A percentile compares a stretch with the other conserved stretches of the same genome.
These are phyloP conservation scores for Magallana ariakensis DNA, from an alignment of 1,140 invertebrate species.

Conservation along the genomic window DNA sequence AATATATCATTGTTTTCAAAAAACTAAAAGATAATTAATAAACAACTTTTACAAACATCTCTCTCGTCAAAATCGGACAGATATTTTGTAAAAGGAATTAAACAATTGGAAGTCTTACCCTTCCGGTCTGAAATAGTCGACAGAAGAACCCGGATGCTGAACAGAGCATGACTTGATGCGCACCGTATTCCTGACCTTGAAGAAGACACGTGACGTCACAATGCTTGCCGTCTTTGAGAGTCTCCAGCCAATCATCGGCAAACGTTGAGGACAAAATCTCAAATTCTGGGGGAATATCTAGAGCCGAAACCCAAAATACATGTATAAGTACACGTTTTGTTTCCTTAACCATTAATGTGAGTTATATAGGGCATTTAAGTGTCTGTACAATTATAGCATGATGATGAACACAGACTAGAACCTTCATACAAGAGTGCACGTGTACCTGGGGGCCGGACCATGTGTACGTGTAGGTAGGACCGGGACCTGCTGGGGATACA, in stretches of 20 bases:
- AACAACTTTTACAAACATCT: too few relatives aligned
- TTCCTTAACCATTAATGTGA: too few relatives aligned
- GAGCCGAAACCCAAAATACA: not conserved
- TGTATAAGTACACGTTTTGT: too few relatives aligned
- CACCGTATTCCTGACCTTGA: conserved; percentile 62
- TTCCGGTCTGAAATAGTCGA: conserved; percentile 58
- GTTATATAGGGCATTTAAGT: too few relatives aligned
- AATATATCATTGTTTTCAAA: too few relatives aligned
- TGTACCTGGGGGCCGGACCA: not conserved
- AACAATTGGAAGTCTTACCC: not conserved
- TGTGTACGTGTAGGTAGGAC: not conserved
- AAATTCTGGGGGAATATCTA: conserved; percentile 64
- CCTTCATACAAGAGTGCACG: too few relatives aligned
- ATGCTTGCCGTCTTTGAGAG: conserved; percentile 67
- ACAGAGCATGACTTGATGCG: conserved; percentile 70
- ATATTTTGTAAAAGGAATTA: too few relatives aligned
- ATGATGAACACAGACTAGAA: too few relatives aligned
- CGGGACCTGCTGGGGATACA: not conserved
- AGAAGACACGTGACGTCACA: conserved; percentile 72
- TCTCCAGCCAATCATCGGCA: conserved; percentile 70
- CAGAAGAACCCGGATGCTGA: conserved; percentile 71
- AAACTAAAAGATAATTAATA: too few relatives aligned
- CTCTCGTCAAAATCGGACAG: too few relatives aligned
- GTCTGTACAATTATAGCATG: too few relatives aligned
- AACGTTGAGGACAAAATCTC: conserved; percentile 73